phyloP scores from a whole-genome alignment of 2,888 invertebrate species.

The Cheiracanthium punctorium region DNA sequence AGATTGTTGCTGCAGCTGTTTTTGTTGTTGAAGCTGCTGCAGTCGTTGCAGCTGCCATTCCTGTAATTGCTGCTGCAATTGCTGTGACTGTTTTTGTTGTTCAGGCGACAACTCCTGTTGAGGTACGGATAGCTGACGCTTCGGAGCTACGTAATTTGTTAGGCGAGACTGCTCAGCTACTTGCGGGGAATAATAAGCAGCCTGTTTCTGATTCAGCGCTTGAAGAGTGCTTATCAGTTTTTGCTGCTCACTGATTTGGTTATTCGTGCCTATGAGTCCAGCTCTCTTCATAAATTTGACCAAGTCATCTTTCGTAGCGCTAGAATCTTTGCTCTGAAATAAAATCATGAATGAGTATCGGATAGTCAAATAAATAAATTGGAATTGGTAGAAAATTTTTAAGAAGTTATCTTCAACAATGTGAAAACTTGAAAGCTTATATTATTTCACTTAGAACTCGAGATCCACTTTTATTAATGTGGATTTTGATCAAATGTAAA shows the following conservation, averaged over 20 bases:
- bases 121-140: background rate
- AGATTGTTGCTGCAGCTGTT: background rate
- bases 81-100: background rate
- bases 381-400: no score
- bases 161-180: background rate
- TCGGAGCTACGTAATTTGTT: background rate
- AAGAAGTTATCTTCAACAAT: no score
- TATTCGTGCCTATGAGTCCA: conserved; percentile 20
- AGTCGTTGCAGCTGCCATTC: background rate
- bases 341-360: no score
- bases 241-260: background rate
- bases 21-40: background rate
- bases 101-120: background rate
- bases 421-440: no score
- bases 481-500: no score
- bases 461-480: no score
- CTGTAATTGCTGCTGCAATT: background rate
- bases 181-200: background rate
- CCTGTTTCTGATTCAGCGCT: conserved; percentile 21
- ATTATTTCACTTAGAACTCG: no score
- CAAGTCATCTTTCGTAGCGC: conserved; percentile 3
- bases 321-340: conserved; percentile 22
- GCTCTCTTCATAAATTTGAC: conserved; percentile 35
- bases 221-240: conserved; percentile 4
- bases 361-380: no score